Evolutionary conservation across 1,140 invertebrate genomes (phyloP), one percentile per base, ranked within the genome.

Genomic region (Drosophila obscura): DNA sequence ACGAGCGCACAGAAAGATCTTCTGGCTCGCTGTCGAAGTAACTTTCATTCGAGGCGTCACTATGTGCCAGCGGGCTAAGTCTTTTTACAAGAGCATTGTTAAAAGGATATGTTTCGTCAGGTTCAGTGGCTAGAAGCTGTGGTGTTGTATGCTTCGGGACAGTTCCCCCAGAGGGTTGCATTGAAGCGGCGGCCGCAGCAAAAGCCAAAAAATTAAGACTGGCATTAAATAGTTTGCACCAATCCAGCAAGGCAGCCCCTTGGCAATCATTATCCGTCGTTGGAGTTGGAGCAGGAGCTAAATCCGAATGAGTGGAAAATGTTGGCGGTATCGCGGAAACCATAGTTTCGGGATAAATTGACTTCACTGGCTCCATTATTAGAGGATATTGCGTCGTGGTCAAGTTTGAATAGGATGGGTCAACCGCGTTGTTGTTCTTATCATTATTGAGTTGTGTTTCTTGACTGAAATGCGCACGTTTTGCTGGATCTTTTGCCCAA

Each of bases 141-240:
- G 35, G 15, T 4, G 55, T 62, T 58, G n/a, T 61, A 61, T 31
- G 24, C n/a, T 52, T 57, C 31, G 31, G 52, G 43, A 51, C 51
- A 51, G 16, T 15, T n/a, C 61, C 59, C 2, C 45, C 63, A 41
- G 56, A 60, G 1, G 84, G 74, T 45, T 91, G 76, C 52, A 91
- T 73, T 1, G 89, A 82, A 1, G 90, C 90, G 5, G 90, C 74
- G 19, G 82, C 82, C 13, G 90, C 90, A 11, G 80, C 77, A 8
- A 91, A 76, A 41, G 90, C 85, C 45, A 91, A 73, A 19, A 90
- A 91, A 48, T 91, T 91, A 6, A 92, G 51, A 7, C 92, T 89
- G 26, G 90, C 93, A 22, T 94, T 94, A 69, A 94, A 95, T 64
- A 95, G 94, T 87, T 96, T 96, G 91, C 95, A 96, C 95, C 95